Percentiles rank a stretch among this genome's conserved stretches.
phyloP scores from a whole-genome alignment of 1,140 invertebrate species.

The silkworm (Bombyx mori) region DNA sequence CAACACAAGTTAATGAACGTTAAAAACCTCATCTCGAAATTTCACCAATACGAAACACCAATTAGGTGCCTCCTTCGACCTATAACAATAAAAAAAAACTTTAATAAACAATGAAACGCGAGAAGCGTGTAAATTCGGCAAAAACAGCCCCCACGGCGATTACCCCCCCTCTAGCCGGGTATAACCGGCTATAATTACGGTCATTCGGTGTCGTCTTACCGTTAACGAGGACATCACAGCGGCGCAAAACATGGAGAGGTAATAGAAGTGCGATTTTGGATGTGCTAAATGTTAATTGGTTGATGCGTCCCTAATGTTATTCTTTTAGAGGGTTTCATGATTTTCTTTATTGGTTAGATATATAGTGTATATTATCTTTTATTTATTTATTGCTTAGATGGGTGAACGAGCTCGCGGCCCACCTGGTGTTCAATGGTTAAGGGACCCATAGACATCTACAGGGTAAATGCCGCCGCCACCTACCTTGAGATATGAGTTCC shows the following conservation, averaged over 20 bases:
- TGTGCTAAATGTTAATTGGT: conserved; percentile 4
- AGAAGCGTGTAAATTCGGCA: conserved; percentile 38
- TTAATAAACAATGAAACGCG: conserved; percentile 46
- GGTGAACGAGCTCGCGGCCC: too few relatives aligned
- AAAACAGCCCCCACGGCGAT: conserved; percentile 25
- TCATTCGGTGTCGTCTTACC: conserved; percentile 55
- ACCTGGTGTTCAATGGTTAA: too few relatives aligned
- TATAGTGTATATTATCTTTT: too few relatives aligned
- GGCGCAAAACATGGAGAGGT: conserved; percentile 16
- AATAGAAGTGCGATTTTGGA: conserved; percentile 14
- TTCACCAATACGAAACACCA: conserved; percentile 1
- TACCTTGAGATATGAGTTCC: too few relatives aligned
- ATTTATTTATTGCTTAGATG: too few relatives aligned
- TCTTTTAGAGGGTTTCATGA: too few relatives aligned
- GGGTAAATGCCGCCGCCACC: too few relatives aligned
- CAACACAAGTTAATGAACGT: too few relatives aligned
- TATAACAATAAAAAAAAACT: conserved; percentile 41
- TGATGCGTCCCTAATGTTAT: too few relatives aligned
- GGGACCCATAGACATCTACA: too few relatives aligned
- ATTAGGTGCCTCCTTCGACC: background rate
- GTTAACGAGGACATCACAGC: conserved; percentile 51
- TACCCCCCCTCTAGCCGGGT: conserved; percentile 19
- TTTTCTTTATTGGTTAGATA: too few relatives aligned
- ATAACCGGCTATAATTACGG: conserved; percentile 47
- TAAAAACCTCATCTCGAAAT: too few relatives aligned